Evolutionary conservation across 2,797 vertebrate species (phyloP).

Genomic region (Notoglanidium macrostoma): DNA sequence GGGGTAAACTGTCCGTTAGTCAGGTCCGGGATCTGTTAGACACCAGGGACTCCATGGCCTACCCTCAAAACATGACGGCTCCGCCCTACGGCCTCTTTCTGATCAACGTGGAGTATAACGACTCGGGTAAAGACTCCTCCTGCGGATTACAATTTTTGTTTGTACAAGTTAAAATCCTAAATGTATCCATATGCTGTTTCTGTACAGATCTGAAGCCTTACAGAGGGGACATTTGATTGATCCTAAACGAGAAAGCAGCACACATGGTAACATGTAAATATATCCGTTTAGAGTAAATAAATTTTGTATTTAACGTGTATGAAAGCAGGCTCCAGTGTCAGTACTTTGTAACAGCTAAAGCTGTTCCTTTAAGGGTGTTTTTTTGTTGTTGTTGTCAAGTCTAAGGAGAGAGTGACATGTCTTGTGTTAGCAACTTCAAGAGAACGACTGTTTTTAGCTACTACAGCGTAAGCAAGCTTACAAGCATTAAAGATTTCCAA

Average conservation of each 20-base stretch:
- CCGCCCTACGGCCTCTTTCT: conserved; percentile 86
- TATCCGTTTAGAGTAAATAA: conserved; percentile 2
- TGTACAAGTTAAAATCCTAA: background rate
- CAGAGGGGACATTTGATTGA: background rate
- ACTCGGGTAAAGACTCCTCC: conserved; percentile 60
- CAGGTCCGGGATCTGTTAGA: conserved; percentile 78
- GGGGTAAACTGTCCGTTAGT: conserved; percentile 68
- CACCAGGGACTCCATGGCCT: conserved; percentile 72
- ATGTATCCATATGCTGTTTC: background rate
- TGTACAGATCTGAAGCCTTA: conserved; percentile 62
- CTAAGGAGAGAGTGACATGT: too few relatives aligned
- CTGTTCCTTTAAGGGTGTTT: background rate
- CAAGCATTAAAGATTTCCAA: background rate
- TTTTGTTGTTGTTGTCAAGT: too few relatives aligned
- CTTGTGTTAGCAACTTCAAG: background rate
- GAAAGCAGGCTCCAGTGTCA: background rate
- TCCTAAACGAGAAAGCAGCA: background rate
- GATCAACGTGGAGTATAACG: conserved; percentile 77
- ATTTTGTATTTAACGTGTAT: background rate
- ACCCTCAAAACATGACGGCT: conserved; percentile 71
- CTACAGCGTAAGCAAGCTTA: background rate
- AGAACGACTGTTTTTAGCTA: background rate
- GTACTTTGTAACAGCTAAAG: background rate
- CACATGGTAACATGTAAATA: background rate
- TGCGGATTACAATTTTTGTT: background rate